A percentile compares a stretch with the other conserved stretches of the same genome.
These are phyloP conservation scores for Phymanthus crucifer DNA, from an alignment of 92 coral and sea anemone species.

Conservation along the genomic window DNA sequence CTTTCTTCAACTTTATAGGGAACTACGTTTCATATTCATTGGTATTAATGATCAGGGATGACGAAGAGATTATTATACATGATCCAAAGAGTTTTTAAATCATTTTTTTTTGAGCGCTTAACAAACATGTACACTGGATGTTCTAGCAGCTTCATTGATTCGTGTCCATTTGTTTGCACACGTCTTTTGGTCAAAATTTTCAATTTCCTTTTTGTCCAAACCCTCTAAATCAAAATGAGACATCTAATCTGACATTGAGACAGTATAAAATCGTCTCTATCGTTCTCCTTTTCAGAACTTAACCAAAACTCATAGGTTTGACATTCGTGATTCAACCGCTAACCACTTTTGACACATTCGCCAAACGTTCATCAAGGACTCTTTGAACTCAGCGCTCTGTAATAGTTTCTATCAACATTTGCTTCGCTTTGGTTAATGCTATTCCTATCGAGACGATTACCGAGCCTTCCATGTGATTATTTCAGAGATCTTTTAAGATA, in stretches of 20 bases:
- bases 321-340: background rate
- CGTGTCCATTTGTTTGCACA: slow-evolving; percentile 21
- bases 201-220: slow-evolving; percentile 27
- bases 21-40: background rate
- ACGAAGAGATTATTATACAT: no score
- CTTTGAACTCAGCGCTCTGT: slow-evolving; percentile 28
- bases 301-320: background rate
- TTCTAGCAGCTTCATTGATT: background rate
- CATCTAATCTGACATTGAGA: slow-evolving; percentile 23
- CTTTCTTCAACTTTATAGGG: background rate
- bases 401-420: slow-evolving; percentile 24
- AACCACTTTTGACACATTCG: slow-evolving; percentile 21
- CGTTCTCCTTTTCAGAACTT: background rate
- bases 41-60: no score
- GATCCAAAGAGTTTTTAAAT: no score
- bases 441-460: background rate
- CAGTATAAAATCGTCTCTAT: background rate
- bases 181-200: slow-evolving; percentile 5
- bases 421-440: background rate
- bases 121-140: no score
- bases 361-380: background rate
- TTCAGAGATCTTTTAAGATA: background rate
- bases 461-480: background rate
- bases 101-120: no score
- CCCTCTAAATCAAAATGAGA: slow-evolving; percentile 19